These are phyloP conservation scores for Oreonectes daqikongensis DNA, from an alignment of 2,797 vertebrate genomes.

Conservation along the genomic window DNA sequence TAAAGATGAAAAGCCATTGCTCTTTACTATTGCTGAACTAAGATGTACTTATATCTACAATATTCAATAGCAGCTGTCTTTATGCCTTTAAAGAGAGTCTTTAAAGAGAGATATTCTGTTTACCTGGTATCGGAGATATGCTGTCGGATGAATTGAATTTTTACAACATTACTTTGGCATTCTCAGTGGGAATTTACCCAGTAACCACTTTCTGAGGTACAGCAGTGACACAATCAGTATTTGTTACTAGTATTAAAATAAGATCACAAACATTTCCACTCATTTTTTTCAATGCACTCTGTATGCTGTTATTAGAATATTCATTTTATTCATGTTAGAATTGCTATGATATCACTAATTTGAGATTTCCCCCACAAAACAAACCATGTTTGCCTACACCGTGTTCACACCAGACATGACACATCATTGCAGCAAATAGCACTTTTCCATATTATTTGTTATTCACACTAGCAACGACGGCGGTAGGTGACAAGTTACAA, in stretches of 20 bases:
- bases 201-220: neutral
- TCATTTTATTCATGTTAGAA: no score
- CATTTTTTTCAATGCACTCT: no score
- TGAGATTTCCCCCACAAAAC: no score
- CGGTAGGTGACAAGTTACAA: no score
- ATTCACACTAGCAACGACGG: no score
- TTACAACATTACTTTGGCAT: neutral
- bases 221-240: neutral
- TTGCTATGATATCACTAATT: no score
- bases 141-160: neutral
- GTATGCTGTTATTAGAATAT: no score
- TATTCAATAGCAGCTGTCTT: neutral
- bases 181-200: neutral
- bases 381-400: no score
- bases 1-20: neutral
- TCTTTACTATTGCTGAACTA: neutral
- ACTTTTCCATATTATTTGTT: no score
- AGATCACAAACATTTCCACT: neutral
- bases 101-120: neutral
- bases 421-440: no score
- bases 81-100: no score
- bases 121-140: neutral
- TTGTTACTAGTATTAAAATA: neutral
- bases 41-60: neutral
- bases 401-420: no score